Base-by-base conservation (phyloP, 2,113 vertebrate genomes). In the Salvelinus namaycush region DNA sequence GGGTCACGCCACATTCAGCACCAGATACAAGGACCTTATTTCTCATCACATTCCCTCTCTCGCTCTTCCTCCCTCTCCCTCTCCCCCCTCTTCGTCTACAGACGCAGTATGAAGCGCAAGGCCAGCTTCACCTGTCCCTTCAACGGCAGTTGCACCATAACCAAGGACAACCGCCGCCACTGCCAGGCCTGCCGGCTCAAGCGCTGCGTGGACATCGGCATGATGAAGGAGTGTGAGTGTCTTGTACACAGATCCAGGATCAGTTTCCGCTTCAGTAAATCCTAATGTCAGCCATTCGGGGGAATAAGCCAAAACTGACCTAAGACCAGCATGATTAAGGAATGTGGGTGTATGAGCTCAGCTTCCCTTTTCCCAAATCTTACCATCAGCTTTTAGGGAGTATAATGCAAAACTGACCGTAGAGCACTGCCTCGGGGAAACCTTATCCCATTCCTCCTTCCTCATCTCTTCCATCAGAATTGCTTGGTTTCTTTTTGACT, bases 181-280 rank as follows among this genome's bases (percentile, higher is more conserved):
- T 99, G 97, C 93, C 97, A 99, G 92, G 95, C 97, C 44, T 99
- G 97, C 80, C 90, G 97, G 16, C 96, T 99, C 76, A 97, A 97
- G 76, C 97, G 97, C 87, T 99, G 97, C 1, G 87, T 98, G 92
- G 96, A 97, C 92, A 98, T 99, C 1, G 97, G 97, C 82, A 99
- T 99, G 97, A 99, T 99, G 97, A 99, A 99, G 82, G 97, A 99
- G 82, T 98, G 97, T 99, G 93, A 98, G 97, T 97, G 60, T 79
- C 70, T 51, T 66, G 39, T 44, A 11, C 39, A 12, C 39, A 44
- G 39, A 44, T 44, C 51, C 51, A 4, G 3, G 51, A 18, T 54
- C 51, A 54, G 12, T 18, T 16, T 54, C 51, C 51, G 1, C 51
- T 3, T 54, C 51, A 14, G 1, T 18, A 18, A 18, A 12, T 44